Percentiles rank a stretch among this genome's conserved stretches.
Conservation (phyloP, 2,888 invertebrate genomes). For the Macrophya alboannulata region DNA sequence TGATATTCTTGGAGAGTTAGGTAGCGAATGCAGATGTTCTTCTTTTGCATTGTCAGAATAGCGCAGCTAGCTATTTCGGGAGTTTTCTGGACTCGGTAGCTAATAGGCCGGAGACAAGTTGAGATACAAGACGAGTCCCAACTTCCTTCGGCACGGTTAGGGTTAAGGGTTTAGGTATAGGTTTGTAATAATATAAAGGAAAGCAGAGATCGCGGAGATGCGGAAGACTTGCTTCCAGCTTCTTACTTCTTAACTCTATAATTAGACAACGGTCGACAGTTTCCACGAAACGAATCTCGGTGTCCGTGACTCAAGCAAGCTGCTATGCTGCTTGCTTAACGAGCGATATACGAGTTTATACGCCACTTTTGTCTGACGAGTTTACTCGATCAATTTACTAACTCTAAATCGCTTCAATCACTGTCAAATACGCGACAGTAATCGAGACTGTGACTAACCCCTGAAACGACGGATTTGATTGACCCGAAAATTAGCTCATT, state of each 20-base stretch:
- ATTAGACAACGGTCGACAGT: conserved; percentile 46
- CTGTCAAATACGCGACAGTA: background rate
- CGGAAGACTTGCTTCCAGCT: conserved; percentile 47
- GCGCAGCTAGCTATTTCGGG: conserved; percentile 48
- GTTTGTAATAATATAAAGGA: conserved; percentile 34
- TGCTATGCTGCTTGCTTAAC: background rate
- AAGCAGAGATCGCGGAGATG: conserved; percentile 48
- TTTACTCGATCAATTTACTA: background rate
- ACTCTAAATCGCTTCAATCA: conserved; percentile 33
- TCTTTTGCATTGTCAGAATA: conserved; percentile 55
- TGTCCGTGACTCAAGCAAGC: conserved; percentile 34
- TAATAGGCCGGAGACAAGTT: conserved; percentile 40
- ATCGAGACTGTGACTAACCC: conserved; percentile 23
- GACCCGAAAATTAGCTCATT: conserved; percentile 25
- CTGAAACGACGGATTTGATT: background rate
- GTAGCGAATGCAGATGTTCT: conserved; percentile 45
- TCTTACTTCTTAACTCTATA: conserved; percentile 30
- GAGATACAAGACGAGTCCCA: conserved; percentile 1
- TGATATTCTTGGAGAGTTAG: conserved; percentile 43
- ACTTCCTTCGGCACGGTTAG: conserved; percentile 6
- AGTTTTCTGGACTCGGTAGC: conserved; percentile 34
- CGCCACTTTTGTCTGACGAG: background rate
- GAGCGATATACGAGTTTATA: background rate
- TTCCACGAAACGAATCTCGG: conserved; percentile 34
- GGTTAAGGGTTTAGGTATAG: background rate